Evolutionary conservation across 2,888 invertebrate genomes (phyloP).

Genomic region (Nebria brevicollis): DNA sequence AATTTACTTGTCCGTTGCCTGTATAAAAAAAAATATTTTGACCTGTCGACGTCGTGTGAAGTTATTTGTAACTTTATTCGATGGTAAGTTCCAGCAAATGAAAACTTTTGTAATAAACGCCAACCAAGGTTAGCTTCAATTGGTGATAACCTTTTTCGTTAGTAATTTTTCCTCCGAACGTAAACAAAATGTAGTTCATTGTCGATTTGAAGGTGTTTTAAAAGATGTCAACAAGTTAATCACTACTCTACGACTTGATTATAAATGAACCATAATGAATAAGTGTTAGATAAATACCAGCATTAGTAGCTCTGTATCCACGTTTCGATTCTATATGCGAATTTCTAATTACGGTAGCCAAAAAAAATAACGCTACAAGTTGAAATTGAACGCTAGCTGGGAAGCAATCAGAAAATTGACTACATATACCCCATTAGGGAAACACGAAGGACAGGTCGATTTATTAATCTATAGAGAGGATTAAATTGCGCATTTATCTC

Average conservation of each 20-base stretch:
- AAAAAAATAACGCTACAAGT: no score
- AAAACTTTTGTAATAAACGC: background rate
- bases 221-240: slow-evolving; percentile 5
- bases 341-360: no score
- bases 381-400: no score
- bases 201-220: slow-evolving; percentile 3
- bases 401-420: no score
- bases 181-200: slow-evolving; percentile 20
- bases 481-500: background rate
- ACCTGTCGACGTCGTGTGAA: background rate
- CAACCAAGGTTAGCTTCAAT: slow-evolving; percentile 27
- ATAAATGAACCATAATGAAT: background rate
- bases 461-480: no score
- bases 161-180: background rate
- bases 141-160: slow-evolving; percentile 35
- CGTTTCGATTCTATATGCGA: no score
- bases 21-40: background rate
- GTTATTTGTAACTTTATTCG: slow-evolving; percentile 1
- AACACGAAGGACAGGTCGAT: no score
- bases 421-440: no score
- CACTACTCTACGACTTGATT: background rate
- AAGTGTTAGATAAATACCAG: background rate
- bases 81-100: background rate
- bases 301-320: background rate
- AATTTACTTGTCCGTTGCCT: background rate